Conservation (phyloP, 2,888 invertebrate species). For the Stratiomys singularior region DNA sequence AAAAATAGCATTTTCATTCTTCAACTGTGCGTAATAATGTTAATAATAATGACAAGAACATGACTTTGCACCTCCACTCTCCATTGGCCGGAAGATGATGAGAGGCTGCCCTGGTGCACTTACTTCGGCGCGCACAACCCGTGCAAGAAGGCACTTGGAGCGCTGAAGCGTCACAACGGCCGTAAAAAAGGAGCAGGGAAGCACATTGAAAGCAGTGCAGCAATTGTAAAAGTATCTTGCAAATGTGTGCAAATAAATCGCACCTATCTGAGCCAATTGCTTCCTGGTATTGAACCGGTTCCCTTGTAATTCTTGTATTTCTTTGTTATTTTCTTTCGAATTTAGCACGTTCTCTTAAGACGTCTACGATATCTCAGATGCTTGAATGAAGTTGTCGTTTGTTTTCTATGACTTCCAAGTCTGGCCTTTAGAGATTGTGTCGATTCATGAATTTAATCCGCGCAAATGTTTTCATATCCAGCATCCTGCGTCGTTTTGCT, state of each 20-base stretch:
- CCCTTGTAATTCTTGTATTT: slow-evolving; percentile 8
- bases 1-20: slow-evolving; percentile 22
- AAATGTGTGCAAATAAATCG: slow-evolving; percentile 38
- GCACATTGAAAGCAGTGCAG: slow-evolving; percentile 18
- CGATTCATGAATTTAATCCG: not conserved
- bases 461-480: too few species aligned
- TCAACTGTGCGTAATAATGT: slow-evolving; percentile 29
- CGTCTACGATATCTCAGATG: not conserved
- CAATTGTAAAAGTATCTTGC: slow-evolving; percentile 25
- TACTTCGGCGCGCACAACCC: not conserved
- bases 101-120: not conserved
- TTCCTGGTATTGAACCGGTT: slow-evolving; percentile 43
- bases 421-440: not conserved
- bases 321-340: slow-evolving; percentile 18
- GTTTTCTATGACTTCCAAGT: not conserved
- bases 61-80: slow-evolving; percentile 12
- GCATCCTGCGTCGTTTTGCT: too few species aligned
- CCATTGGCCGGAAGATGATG: not conserved
- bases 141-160: not conserved
- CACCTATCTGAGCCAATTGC: slow-evolving; percentile 14
- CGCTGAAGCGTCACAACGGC: not conserved
- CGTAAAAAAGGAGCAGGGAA: not conserved
- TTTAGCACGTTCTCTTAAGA: slow-evolving; percentile 7
- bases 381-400: slow-evolving; percentile 39
- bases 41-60: slow-evolving; percentile 42